Conservation (phyloP, 2,797 vertebrate species). For the Dromococcyx pavoninus region DNA sequence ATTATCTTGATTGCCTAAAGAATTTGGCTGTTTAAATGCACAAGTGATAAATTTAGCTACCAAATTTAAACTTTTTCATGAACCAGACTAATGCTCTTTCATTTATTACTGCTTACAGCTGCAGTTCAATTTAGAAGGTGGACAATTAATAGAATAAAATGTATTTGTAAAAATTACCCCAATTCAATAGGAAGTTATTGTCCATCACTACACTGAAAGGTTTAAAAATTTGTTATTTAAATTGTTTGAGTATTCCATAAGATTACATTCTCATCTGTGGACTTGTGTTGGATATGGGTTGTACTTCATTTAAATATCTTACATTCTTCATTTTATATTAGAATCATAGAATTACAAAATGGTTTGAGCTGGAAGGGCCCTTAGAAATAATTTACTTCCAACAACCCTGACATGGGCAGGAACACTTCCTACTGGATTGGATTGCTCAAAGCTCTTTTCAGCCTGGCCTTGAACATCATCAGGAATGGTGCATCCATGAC, state of each 20-base stretch:
- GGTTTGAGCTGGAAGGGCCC: too few species aligned
- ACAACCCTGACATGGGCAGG: too few species aligned
- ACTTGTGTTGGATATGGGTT: background rate
- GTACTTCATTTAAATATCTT: background rate
- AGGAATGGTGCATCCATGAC: too few species aligned
- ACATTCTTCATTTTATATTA: background rate
- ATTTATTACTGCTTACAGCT: background rate
- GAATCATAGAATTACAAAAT: too few species aligned
- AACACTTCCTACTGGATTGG: too few species aligned
- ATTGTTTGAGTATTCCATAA: background rate
- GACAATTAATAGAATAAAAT: conserved; percentile 9
- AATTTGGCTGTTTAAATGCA: conserved; percentile 32
- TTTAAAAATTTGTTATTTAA: conserved; percentile 22
- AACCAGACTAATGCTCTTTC: conserved; percentile 1
- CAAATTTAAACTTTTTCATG: conserved; percentile 22
- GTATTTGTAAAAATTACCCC: background rate
- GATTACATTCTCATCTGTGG: background rate
- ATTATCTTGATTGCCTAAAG: conserved; percentile 58
- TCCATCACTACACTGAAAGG: background rate
- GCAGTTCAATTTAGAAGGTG: conserved; percentile 5
- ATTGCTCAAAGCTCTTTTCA: too few species aligned
- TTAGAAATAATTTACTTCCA: too few species aligned
- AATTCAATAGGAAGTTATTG: background rate
- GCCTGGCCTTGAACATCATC: too few species aligned
- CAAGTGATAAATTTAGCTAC: conserved; percentile 46